Evolutionary conservation across 92 coral and sea anemone species (phyloP).

Genomic region (Heteractis magnifica): DNA sequence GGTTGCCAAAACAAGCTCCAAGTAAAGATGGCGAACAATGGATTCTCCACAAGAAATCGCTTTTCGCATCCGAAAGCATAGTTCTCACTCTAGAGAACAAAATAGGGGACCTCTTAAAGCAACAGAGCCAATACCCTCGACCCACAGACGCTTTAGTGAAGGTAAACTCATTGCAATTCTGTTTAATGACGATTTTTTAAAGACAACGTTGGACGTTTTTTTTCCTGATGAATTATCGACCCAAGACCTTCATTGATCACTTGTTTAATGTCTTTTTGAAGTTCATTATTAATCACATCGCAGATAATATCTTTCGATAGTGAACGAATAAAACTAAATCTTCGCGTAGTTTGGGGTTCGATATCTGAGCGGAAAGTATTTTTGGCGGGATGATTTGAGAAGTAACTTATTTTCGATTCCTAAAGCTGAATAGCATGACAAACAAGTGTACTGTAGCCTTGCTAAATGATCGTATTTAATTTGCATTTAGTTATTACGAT

Average conservation of each 20-base stretch:
- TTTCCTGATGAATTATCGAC: not conserved
- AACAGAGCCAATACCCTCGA: conserved; percentile 17
- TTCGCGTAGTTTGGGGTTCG: not conserved
- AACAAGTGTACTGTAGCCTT: no score
- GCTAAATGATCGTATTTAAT: no score
- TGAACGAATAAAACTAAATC: not conserved
- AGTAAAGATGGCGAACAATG: conserved; percentile 37
- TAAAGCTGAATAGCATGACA: no score
- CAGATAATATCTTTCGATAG: not conserved
- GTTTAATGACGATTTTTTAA: not conserved
- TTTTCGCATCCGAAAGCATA: conserved; percentile 31
- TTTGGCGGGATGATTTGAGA: not conserved
- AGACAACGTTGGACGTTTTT: not conserved
- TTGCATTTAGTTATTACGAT: no score
- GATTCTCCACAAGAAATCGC: conserved; percentile 36
- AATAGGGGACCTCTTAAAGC: conserved; percentile 40
- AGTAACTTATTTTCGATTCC: not conserved
- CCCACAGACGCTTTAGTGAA: conserved; percentile 34
- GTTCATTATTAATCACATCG: not conserved
- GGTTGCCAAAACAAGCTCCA: conserved; percentile 32
- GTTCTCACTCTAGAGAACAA: conserved; percentile 33
- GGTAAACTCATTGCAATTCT: not conserved
- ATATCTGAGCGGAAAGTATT: not conserved
- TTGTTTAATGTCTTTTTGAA: not conserved
- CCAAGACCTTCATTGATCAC: not conserved